Percentiles rank a stretch among this genome's conserved stretches.
Conservation (phyloP, 2,797 vertebrate genomes). For the Trichosurus vulpecula region DNA sequence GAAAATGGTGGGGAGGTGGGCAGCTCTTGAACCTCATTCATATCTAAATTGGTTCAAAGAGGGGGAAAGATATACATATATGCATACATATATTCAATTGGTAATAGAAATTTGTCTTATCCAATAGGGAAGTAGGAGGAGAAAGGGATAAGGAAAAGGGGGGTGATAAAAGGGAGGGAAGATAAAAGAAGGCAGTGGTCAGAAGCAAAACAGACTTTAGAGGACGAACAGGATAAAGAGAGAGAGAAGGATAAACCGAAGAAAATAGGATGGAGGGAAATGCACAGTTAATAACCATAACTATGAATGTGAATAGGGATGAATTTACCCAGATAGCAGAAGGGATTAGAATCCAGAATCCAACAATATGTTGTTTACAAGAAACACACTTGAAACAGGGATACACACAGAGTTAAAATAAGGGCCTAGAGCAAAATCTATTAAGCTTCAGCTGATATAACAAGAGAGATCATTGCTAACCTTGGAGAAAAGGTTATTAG, state of each 20-base stretch:
- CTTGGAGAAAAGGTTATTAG: neutral
- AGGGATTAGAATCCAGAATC: neutral
- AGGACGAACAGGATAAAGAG: neutral
- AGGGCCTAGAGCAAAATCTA: neutral
- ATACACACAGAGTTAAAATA: neutral
- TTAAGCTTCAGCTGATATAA: neutral
- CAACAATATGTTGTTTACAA: neutral
- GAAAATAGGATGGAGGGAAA: neutral
- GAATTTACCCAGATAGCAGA: neutral
- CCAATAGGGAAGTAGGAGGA: neutral
- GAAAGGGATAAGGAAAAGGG: neutral
- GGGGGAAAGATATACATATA: neutral
- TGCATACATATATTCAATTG: neutral
- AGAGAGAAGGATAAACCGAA: neutral
- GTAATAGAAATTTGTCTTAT: neutral
- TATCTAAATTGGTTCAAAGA: neutral
- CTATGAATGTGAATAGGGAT: neutral
- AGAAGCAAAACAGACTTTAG: neutral
- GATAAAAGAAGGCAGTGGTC: neutral
- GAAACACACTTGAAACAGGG: neutral
- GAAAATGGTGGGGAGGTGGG: neutral
- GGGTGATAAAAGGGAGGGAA: neutral
- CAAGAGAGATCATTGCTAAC: neutral
- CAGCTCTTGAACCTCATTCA: neutral
- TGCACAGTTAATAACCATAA: neutral